phyloP scores from a whole-genome alignment of 2,113 vertebrate genomes.

The Uria lomvia region DNA sequence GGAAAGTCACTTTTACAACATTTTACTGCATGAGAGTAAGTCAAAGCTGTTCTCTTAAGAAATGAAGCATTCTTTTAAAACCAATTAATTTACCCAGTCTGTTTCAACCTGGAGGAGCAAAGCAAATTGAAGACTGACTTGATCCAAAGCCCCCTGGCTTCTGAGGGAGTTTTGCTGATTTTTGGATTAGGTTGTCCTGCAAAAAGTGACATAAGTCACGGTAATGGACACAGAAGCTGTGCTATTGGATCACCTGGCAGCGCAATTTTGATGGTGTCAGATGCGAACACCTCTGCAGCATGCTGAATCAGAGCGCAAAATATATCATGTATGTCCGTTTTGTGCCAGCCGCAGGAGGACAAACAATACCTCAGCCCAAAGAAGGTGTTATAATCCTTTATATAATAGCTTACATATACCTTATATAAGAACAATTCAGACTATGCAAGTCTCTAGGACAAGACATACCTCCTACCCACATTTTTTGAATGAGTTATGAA shows the following conservation, averaged over 20 bases:
- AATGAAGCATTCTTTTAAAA: not conserved
- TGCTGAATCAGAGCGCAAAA: not conserved
- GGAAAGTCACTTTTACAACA: not conserved
- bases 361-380: constrained; percentile 14
- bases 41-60: not conserved
- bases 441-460: not conserved
- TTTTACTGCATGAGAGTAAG: not conserved
- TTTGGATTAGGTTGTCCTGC: not conserved
- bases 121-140: not conserved
- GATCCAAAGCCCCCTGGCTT: not conserved
- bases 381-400: not conserved
- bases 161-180: not conserved
- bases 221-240: not conserved
- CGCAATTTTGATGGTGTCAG: not conserved
- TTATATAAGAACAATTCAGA: not conserved
- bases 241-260: not conserved
- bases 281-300: not conserved
- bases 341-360: not conserved
- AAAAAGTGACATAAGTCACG: not conserved
- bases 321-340: not conserved
- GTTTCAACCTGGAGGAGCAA: not conserved
- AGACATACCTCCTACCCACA: not conserved
- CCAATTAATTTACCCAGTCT: not conserved
- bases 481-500: not conserved
- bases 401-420: not conserved